These are phyloP conservation scores for Drosophila gunungcola DNA, from an alignment of 1,140 invertebrate genomes.

Conservation along the genomic window DNA sequence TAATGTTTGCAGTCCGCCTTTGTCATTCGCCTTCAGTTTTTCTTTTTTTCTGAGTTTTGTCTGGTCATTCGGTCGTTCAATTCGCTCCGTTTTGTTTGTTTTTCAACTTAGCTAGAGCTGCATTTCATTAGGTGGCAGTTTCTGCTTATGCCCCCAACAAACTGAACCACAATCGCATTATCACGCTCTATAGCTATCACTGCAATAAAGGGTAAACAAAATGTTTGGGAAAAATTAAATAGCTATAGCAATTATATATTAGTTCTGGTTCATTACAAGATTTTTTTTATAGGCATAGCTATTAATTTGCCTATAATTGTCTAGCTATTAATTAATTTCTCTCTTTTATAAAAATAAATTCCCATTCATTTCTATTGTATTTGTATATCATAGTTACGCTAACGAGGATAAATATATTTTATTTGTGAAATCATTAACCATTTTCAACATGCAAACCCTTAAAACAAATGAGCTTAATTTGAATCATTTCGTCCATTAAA, in stretches of 20 bases:
- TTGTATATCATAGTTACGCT: background rate
- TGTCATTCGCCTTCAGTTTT: constrained; percentile 31
- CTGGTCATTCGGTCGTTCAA: constrained; percentile 37
- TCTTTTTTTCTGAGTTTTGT: constrained; percentile 10
- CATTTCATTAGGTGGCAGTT: constrained; percentile 33
- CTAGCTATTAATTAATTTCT: no score
- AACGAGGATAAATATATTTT: background rate
- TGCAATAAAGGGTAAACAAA: background rate
- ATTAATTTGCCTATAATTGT: no score
- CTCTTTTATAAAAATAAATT: no score
- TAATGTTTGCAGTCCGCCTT: constrained; percentile 62
- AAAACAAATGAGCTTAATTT: background rate
- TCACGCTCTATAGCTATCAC: background rate
- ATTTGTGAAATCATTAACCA: background rate
- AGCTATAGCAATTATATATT: background rate
- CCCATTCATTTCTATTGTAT: background rate
- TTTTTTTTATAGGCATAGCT: background rate
- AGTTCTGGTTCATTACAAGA: background rate
- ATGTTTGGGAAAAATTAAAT: background rate
- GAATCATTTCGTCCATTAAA: background rate
- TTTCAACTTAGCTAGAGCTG: constrained; percentile 36
- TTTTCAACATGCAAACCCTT: background rate
- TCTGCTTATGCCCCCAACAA: constrained; percentile 15
- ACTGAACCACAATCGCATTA: constrained; percentile 28
- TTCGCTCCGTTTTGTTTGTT: constrained; percentile 34